These are phyloP conservation scores for Oscheius sp. DNA, from an alignment of 2,888 invertebrate genomes.

Conservation along the genomic window DNA sequence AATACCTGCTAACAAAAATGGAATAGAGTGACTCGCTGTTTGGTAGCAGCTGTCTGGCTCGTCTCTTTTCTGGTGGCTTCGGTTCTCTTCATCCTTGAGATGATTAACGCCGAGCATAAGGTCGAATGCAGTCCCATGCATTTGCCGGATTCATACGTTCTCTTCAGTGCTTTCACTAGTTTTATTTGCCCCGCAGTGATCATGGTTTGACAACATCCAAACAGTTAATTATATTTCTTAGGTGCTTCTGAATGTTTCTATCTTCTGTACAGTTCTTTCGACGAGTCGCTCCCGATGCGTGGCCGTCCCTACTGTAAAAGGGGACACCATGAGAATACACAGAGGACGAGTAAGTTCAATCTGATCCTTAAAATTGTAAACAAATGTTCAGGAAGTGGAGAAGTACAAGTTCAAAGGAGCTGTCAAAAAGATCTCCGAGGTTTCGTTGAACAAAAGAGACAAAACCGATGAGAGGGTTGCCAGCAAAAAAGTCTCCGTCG, in stretches of 20 bases:
- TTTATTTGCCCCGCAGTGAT: slow-evolving; percentile 70
- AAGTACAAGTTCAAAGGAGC: slow-evolving; percentile 13
- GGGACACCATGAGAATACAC: slow-evolving; percentile 63
- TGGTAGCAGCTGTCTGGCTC: slow-evolving; percentile 83
- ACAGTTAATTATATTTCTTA: slow-evolving; percentile 27
- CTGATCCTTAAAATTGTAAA: background rate
- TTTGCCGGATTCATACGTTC: slow-evolving; percentile 64
- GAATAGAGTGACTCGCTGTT: slow-evolving; percentile 63
- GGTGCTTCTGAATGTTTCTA: slow-evolving; percentile 66
- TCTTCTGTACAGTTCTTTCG: slow-evolving; percentile 67
- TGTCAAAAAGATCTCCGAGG: slow-evolving; percentile 15
- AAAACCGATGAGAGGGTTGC: slow-evolving; percentile 6
- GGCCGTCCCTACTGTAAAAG: slow-evolving; percentile 42
- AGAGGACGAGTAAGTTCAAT: slow-evolving; percentile 38
- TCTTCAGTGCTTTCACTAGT: slow-evolving; percentile 71
- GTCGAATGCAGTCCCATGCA: slow-evolving; percentile 64
- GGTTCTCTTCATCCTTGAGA: slow-evolving; percentile 83
- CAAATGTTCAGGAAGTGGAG: slow-evolving; percentile 12
- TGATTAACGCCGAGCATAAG: slow-evolving; percentile 35
- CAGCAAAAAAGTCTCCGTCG: slow-evolving; percentile 16
- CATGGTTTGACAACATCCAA: slow-evolving; percentile 51
- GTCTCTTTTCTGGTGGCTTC: slow-evolving; percentile 93
- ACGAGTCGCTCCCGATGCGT: slow-evolving; percentile 57
- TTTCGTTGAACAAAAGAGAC: slow-evolving; percentile 1
- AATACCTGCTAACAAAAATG: background rate